These are phyloP conservation scores for Molothrus ater DNA, from an alignment of 2,797 vertebrate species.

Conservation along the genomic window DNA sequence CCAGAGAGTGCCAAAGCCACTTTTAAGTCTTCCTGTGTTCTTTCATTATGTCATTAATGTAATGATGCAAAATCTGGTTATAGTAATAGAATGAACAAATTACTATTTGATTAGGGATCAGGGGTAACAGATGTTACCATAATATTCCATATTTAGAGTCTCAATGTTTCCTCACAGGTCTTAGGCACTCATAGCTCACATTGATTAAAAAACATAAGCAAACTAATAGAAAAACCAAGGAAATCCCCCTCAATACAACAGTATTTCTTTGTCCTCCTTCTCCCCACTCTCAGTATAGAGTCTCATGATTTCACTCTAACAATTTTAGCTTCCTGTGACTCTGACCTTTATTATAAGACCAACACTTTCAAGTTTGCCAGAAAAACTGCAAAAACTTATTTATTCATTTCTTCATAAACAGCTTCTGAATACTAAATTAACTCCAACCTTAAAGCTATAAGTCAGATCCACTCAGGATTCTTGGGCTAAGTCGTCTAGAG, in stretches of 20 bases:
- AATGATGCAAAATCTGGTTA: not conserved
- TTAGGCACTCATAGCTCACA: not conserved
- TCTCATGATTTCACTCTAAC: not conserved
- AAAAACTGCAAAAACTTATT: not conserved
- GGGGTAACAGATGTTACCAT: not conserved
- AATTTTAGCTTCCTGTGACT: not conserved
- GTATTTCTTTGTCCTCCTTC: not conserved
- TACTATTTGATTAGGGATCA: not conserved
- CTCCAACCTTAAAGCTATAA: not conserved
- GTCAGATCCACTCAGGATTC: not conserved
- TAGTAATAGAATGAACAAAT: not conserved
- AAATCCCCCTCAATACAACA: fast-evolving
- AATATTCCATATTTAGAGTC: not conserved
- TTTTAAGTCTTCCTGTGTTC: not conserved
- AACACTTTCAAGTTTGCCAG: not conserved
- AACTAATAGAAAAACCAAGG: not conserved
- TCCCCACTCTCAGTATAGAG: not conserved
- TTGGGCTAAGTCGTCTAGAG: not conserved
- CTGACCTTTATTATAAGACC: not conserved
- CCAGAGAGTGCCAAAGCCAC: not conserved
- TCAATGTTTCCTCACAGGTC: not conserved
- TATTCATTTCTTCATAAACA: not conserved
- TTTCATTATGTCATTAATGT: not conserved
- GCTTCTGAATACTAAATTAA: not conserved
- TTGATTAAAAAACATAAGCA: not conserved